Base-by-base conservation (phyloP, 1,140 invertebrate species). In the Bradysia coprophila region DNA sequence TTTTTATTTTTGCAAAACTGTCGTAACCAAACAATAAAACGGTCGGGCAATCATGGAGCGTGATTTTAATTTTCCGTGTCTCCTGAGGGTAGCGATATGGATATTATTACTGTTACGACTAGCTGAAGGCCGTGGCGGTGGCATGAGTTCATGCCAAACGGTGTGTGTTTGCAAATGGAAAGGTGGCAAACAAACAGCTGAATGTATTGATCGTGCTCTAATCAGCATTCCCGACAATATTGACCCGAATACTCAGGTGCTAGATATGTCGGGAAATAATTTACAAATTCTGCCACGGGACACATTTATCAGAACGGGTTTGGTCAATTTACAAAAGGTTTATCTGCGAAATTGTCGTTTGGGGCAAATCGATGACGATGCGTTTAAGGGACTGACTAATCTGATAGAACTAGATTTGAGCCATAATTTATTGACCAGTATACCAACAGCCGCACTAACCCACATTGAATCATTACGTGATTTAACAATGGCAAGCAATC, bases 161-260 rank as follows among this genome's bases (percentile, higher is more conserved):
- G 75, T 81, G 49, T 92, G 88, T 60, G 69, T 71, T 45, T 92
- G 87, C 64, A 91, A 89, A 62, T 92, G 89, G 89, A 88, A 90
- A 64, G 75, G 78, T 51, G 87, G 87, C 44, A 91, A 92, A 65
- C 78, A 85, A 51, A 87, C 83, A 19, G 86, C 89, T 18, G 87
- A 90, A 63, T 93, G 88, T 62, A 71, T 76, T 43, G 76, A 86
- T 59, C 74, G 81, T 15, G 75, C 71, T 22, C 69, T 92, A 38
- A 84, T 81, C 46, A 76, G 73, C 31, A 77, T 93, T 44, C 89
- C 88, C 1, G 75, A 79, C 43, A 75, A 73, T 45, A 76, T 91
- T 39, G 81, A 89, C 59, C 71, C 78, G 4, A 84, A 80, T 48
- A 91, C 87, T 8, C 89, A 93, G 68, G 86, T 93, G 45, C 63